Conservation (phyloP, 1,140 invertebrate genomes). For the Ptiloglossa arizonensis region DNA sequence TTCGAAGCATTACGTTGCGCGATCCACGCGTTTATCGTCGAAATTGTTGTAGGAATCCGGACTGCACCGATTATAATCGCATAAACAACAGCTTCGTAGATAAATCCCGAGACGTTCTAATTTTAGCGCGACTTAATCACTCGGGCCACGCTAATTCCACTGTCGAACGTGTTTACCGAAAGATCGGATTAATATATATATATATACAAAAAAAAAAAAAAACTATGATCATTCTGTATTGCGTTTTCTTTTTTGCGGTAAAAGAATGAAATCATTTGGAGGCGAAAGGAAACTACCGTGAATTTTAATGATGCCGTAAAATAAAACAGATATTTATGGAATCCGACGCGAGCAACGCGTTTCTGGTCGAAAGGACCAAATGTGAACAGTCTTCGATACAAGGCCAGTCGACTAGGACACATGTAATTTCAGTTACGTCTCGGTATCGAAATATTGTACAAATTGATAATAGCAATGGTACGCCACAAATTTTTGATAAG, state of each 20-base stretch:
- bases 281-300: neutral
- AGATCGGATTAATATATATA: neutral
- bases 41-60: neutral
- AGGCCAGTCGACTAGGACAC: neutral
- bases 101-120: conserved; percentile 17
- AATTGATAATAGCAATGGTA: neutral
- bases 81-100: neutral
- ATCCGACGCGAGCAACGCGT: neutral
- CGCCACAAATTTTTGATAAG: neutral
- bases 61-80: neutral
- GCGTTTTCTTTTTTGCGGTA: neutral
- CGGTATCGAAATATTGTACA: neutral
- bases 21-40: neutral
- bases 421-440: too few relatives aligned
- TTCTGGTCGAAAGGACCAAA: neutral
- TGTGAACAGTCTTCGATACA: neutral
- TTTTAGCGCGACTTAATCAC: conserved; percentile 18
- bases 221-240: neutral
- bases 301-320: conserved; percentile 33
- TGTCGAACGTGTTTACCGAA: neutral
- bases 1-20: neutral
- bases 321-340: conserved; percentile 19
- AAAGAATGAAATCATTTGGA: conserved; percentile 4
- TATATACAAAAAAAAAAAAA: too few relatives aligned
- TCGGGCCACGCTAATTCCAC: neutral